These are phyloP conservation scores for Ypsolopha sequella DNA, from an alignment of 2,888 invertebrate species.

Conservation along the genomic window DNA sequence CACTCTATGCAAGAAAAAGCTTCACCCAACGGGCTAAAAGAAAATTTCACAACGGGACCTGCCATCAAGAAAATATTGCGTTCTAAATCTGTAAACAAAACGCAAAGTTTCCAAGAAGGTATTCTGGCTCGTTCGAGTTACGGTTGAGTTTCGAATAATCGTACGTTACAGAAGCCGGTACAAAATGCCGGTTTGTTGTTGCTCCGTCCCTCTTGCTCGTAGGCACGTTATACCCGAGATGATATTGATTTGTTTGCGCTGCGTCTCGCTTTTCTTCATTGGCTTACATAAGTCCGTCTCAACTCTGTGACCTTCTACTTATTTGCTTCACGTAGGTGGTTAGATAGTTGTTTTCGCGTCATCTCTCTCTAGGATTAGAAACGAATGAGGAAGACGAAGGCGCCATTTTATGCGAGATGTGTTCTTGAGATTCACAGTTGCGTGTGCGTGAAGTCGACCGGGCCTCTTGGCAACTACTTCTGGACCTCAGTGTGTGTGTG, in stretches of 20 bases:
- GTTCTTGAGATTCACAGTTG: background rate
- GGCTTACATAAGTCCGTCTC: conserved; percentile 43
- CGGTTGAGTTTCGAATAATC: conserved; percentile 28
- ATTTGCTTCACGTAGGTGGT: conserved; percentile 49
- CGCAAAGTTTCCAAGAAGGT: conserved; percentile 16
- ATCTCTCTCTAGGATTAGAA: conserved; percentile 53
- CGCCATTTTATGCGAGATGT: conserved; percentile 19
- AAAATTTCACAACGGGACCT: conserved; percentile 31
- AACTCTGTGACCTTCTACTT: conserved; percentile 56
- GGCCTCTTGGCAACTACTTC: background rate
- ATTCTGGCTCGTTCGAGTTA: conserved; percentile 20
- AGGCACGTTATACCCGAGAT: conserved; percentile 37
- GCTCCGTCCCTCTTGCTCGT: conserved; percentile 57
- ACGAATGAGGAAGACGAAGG: conserved; percentile 48
- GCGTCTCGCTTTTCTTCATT: conserved; percentile 57
- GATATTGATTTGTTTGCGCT: conserved; percentile 72
- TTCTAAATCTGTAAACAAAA: conserved; percentile 29
- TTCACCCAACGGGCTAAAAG: conserved; percentile 11
- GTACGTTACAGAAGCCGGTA: conserved; percentile 30
- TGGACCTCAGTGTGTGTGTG: background rate
- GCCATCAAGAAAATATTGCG: conserved; percentile 25
- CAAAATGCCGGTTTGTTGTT: conserved; percentile 67
- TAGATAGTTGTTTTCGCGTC: conserved; percentile 62
- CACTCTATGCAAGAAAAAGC: background rate
- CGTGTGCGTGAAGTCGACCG: background rate